These are phyloP conservation scores for Ophion ventricosus DNA, from an alignment of 2,888 invertebrate species.

Conservation along the genomic window DNA sequence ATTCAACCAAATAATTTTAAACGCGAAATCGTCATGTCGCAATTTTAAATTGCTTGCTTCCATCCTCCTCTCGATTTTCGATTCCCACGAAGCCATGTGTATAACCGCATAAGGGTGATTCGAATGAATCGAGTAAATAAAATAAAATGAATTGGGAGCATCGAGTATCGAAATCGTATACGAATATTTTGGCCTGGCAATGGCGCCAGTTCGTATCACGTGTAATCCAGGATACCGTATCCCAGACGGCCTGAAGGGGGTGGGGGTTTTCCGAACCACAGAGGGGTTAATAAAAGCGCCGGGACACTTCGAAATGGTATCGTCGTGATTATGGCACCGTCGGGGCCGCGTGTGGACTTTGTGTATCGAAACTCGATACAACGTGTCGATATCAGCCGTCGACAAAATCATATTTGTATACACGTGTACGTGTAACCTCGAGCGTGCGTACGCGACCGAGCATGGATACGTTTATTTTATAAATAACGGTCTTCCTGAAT, in stretches of 20 bases:
- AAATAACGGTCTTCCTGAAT: slow-evolving; percentile 50
- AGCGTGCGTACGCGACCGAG: slow-evolving; percentile 3
- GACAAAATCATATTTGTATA: slow-evolving; percentile 13
- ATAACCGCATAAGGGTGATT: slow-evolving; percentile 1
- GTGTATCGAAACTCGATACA: slow-evolving; percentile 41
- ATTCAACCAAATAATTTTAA: neutral
- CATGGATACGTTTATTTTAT: slow-evolving; percentile 38
- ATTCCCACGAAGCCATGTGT: neutral
- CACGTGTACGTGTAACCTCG: neutral
- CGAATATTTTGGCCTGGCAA: neutral
- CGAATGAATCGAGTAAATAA: slow-evolving; percentile 32
- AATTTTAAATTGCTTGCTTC: neutral
- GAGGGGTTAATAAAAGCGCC: slow-evolving; percentile 55
- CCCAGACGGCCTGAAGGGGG: neutral
- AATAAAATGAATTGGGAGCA: slow-evolving; percentile 33
- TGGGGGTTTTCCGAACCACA: slow-evolving; percentile 47
- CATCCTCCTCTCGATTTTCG: neutral
- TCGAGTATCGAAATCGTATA: neutral
- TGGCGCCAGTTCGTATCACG: slow-evolving; percentile 12
- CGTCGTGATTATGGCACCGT: slow-evolving; percentile 59
- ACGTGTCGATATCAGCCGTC: slow-evolving; percentile 18
- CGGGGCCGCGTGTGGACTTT: slow-evolving; percentile 44
- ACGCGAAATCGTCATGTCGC: neutral
- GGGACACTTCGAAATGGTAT: slow-evolving; percentile 54
- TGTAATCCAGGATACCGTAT: slow-evolving; percentile 34